Percentiles rank a stretch among this genome's conserved stretches.
Evolutionary conservation across 2,113 vertebrate species (phyloP).

Genomic region (Gobiocypris rarus): DNA sequence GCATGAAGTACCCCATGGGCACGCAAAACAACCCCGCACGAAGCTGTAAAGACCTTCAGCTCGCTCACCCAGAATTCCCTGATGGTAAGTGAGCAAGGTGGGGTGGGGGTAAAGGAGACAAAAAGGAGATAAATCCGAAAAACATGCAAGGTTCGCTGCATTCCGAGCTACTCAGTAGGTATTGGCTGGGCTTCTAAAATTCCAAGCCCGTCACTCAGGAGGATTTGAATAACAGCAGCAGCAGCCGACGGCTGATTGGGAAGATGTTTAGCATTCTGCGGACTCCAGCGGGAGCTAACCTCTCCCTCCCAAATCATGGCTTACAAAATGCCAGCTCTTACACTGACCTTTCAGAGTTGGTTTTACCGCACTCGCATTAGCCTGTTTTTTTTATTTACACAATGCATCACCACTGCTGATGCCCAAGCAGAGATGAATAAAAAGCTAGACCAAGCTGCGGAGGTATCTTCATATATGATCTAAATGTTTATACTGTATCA

Average conservation of each 20-base stretch:
- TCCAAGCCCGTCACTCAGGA: not conserved
- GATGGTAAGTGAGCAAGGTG: constrained; percentile 80
- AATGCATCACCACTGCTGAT: not conserved
- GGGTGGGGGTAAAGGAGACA: not conserved
- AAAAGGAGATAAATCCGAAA: not conserved
- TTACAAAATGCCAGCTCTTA: constrained; percentile 48
- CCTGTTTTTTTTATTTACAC: constrained; percentile 23
- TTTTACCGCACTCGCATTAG: constrained; percentile 14
- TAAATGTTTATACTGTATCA: constrained; percentile 11
- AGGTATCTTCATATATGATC: not conserved
- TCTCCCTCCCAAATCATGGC: constrained; percentile 34
- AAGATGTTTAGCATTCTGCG: constrained; percentile 23
- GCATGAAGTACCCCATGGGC: constrained; percentile 97
- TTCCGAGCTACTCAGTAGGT: not conserved
- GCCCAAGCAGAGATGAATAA: not conserved
- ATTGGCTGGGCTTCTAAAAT: constrained; percentile 17
- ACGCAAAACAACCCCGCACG: constrained; percentile 93
- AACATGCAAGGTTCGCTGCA: not conserved
- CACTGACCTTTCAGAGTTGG: constrained; percentile 42
- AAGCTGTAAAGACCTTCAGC: constrained; percentile 97
- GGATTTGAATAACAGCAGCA: constrained; percentile 14
- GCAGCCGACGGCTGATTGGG: constrained; percentile 6
- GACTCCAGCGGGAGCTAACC: constrained; percentile 1
- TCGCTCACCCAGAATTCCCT: constrained; percentile 93
- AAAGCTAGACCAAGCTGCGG: not conserved